Base-by-base conservation (phyloP, 2,888 invertebrate genomes). In the Dryadula phaetusa region DNA sequence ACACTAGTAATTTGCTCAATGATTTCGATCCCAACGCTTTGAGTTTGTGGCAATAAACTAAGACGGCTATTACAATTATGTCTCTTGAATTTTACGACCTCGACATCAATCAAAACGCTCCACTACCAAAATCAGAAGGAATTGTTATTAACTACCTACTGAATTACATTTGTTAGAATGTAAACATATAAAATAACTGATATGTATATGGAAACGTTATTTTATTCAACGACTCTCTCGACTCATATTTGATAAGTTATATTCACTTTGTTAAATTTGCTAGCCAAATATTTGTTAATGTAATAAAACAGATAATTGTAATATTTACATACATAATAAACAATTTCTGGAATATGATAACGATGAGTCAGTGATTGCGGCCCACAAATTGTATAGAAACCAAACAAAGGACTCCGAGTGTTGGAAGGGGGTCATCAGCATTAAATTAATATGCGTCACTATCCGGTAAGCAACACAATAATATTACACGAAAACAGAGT, bases 321-420 rank as follows among this genome's bases (percentile, higher is more conserved):
- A 75, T 70, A 72, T 73, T 71, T 76, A 77, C 76, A 75, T 73
- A 28, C n/a, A 28, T 49, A 49, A 49, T n/a, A 52, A 7, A 32
- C 67, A 77, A 76, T 78, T 80, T 80, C 76, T 75, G 79, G 80
- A 83, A 84, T 77, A 82, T 76, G 84, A 90, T 89, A 88, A 75
- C 71, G 76, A 67, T 90, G 90, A 90, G 74, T 91, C 91, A 90
- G 77, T 79, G 78, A 81, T 79, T 79, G 78, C 86, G 82, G 80
- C 83, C 84, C 85, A 86, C 86, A 83, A 87, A 86, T 84, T 80
- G 77, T 76, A 83, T 81, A 81, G 79, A 82, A 84, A 82, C 79
- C 76, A 77, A 80, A 91, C 90, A 91, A 90, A 90, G 88, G 80
- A 80, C 78, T 80, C 76, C 78, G 81, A 78, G 78, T 80, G 79